Evolutionary conservation across 2,888 invertebrate species (phyloP).

Genomic region (Coelopa pilipes): DNA sequence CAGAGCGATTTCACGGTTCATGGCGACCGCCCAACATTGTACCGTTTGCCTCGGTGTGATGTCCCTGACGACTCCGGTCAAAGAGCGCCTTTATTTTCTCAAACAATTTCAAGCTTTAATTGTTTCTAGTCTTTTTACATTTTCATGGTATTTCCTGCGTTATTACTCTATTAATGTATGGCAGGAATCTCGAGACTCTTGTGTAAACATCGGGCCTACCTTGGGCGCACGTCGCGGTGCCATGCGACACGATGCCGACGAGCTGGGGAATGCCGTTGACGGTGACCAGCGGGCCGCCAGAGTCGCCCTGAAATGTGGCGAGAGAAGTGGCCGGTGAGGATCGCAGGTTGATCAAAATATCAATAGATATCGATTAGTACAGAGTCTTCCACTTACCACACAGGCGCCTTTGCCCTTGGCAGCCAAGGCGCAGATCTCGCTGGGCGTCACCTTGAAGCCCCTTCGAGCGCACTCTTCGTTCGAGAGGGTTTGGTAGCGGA

Average conservation of each 20-base stretch:
- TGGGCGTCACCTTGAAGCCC: conserved; percentile 59
- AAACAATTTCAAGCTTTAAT: conserved; percentile 49
- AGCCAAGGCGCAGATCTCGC: conserved; percentile 62
- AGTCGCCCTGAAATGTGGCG: conserved; percentile 59
- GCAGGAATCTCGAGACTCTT: conserved; percentile 60
- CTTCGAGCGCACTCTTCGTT: conserved; percentile 58
- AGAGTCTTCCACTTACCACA: conserved; percentile 51
- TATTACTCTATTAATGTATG: conserved; percentile 58
- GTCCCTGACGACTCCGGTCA: not conserved
- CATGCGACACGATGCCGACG: conserved; percentile 65
- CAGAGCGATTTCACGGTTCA: conserved; percentile 12
- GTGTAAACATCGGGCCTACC: conserved; percentile 64
- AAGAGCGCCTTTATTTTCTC: conserved; percentile 26
- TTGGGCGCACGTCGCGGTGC: conserved; percentile 57
- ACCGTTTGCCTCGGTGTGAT: conserved; percentile 16
- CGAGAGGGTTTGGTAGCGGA: conserved; percentile 61
- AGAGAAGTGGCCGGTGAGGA: not conserved
- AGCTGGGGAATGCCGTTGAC: conserved; percentile 49
- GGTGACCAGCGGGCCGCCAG: conserved; percentile 64
- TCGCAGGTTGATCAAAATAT: not conserved
- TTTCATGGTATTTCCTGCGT: conserved; percentile 49
- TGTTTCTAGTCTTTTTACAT: conserved; percentile 42
- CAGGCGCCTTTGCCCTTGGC: conserved; percentile 59
- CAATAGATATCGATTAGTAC: not conserved
- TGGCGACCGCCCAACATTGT: conserved; percentile 31